These are phyloP conservation scores for Mesorhabditis sp. DNA, from an alignment of 2,888 invertebrate genomes.

Conservation along the genomic window DNA sequence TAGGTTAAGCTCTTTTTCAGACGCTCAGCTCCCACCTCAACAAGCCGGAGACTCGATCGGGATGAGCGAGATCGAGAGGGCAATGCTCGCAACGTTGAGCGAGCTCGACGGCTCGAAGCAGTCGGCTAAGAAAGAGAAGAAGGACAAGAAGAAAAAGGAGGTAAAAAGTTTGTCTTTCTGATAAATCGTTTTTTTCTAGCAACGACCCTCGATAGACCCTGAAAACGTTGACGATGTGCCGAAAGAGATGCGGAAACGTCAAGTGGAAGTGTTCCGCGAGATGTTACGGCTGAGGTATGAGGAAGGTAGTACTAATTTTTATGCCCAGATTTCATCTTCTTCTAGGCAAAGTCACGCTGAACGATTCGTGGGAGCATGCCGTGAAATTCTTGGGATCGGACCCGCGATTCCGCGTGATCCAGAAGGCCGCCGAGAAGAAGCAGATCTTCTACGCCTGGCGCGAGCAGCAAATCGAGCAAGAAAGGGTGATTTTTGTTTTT, in stretches of 20 bases:
- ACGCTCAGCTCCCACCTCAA: no score
- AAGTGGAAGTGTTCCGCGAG: conserved; percentile 91
- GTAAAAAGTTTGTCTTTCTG: not conserved
- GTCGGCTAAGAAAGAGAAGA: not conserved
- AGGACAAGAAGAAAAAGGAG: not conserved
- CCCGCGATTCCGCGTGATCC: conserved; percentile 82
- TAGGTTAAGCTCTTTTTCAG: no score
- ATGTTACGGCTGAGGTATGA: conserved; percentile 80
- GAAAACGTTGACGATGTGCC: conserved; percentile 72
- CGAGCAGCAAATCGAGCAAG: conserved; percentile 92
- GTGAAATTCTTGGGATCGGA: conserved; percentile 87
- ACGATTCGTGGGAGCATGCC: conserved; percentile 85
- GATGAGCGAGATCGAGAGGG: conserved; percentile 45
- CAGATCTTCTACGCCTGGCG: conserved; percentile 98
- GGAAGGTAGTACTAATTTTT: conserved; percentile 10
- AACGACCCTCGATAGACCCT: conserved; percentile 66
- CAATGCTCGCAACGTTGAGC: conserved; percentile 51
- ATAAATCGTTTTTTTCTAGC: conserved; percentile 11
- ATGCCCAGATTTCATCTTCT: not conserved
- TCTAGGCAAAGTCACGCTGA: conserved; percentile 29
- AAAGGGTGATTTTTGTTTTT: conserved; percentile 66
- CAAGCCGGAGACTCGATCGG: conserved; percentile 11
- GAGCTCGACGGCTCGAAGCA: conserved; percentile 15
- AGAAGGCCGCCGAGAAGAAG: conserved; percentile 88
- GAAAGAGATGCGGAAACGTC: conserved; percentile 64